Evolutionary conservation across 2,797 vertebrate species (phyloP).

Genomic region (Ctenopoma kingsleyae): DNA sequence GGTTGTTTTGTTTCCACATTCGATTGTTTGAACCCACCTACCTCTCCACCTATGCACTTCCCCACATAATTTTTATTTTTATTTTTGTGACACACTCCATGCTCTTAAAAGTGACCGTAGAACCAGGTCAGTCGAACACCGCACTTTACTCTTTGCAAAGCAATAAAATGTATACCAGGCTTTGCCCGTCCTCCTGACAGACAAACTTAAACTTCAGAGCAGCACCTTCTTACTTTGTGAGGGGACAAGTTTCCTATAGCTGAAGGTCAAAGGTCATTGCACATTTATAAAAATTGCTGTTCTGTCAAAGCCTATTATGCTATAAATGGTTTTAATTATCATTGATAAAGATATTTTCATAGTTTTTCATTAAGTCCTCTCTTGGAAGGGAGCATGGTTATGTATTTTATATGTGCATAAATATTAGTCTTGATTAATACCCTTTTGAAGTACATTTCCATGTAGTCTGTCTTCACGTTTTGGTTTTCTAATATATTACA

Average conservation of each 20-base stretch:
- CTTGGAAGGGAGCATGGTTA: conserved; percentile 66
- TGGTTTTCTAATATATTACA: conserved; percentile 89
- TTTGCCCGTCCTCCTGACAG: conserved; percentile 60
- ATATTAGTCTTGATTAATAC: conserved; percentile 81
- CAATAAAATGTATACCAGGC: conserved; percentile 57
- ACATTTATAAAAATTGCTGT: conserved; percentile 69
- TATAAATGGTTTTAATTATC: conserved; percentile 78
- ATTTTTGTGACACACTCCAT: conserved; percentile 77
- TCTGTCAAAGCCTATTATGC: conserved; percentile 74
- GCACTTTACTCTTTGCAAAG: conserved; percentile 80
- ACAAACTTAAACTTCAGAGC: conserved; percentile 37
- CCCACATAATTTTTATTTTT: conserved; percentile 43
- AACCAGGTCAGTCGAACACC: conserved; percentile 67
- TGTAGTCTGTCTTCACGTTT: conserved; percentile 83
- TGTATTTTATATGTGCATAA: conserved; percentile 85
- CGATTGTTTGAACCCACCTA: conserved; percentile 82
- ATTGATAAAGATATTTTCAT: conserved; percentile 74
- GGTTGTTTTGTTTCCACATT: conserved; percentile 74
- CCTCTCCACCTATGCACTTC: conserved; percentile 81
- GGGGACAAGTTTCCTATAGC: conserved; percentile 44
- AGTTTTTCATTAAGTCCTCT: conserved; percentile 72
- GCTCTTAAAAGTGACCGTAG: conserved; percentile 65
- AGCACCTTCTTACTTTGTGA: conserved; percentile 41
- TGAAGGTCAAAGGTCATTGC: conserved; percentile 72
- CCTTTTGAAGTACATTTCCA: conserved; percentile 78